These are phyloP conservation scores for Amiota minor DNA, from an alignment of 2,888 invertebrate species.

Conservation along the genomic window DNA sequence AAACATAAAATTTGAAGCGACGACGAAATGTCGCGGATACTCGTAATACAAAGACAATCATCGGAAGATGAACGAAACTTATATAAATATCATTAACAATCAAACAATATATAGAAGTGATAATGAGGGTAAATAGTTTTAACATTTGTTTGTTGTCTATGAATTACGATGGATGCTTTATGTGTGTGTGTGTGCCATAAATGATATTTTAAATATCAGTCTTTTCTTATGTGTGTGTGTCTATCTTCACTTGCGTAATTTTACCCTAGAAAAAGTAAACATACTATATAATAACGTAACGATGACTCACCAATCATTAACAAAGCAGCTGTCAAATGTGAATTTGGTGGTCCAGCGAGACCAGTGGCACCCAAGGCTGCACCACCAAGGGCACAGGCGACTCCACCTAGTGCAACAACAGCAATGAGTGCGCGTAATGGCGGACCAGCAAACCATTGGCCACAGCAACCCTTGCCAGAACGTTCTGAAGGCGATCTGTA, in stretches of 20 bases:
- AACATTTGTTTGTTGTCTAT: not conserved
- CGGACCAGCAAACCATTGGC: slow-evolving; percentile 74
- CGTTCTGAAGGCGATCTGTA: slow-evolving; percentile 74
- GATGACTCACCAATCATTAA: slow-evolving; percentile 73
- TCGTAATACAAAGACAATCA: too few species aligned
- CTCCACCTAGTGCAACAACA: slow-evolving; percentile 73
- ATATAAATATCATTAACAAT: slow-evolving; percentile 17
- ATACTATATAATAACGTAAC: slow-evolving; percentile 1
- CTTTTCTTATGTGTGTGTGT: too few species aligned
- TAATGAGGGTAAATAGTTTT: slow-evolving; percentile 13
- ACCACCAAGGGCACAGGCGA: slow-evolving; percentile 73
- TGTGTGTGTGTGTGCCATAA: not conserved
- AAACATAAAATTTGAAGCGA: too few species aligned
- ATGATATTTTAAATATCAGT: too few species aligned
- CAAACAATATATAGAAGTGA: not conserved
- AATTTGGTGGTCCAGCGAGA: slow-evolving; percentile 72
- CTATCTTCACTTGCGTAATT: too few species aligned
- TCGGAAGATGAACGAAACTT: not conserved
- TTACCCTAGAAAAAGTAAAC: too few species aligned
- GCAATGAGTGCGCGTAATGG: slow-evolving; percentile 73
- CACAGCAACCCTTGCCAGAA: slow-evolving; percentile 74
- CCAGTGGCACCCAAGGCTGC: slow-evolving; percentile 73
- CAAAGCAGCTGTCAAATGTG: slow-evolving; percentile 73
- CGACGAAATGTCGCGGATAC: too few species aligned
- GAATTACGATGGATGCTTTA: not conserved